Base-by-base conservation (phyloP, 2,113 vertebrate genomes). In the mouse (Mus musculus) region DNA sequence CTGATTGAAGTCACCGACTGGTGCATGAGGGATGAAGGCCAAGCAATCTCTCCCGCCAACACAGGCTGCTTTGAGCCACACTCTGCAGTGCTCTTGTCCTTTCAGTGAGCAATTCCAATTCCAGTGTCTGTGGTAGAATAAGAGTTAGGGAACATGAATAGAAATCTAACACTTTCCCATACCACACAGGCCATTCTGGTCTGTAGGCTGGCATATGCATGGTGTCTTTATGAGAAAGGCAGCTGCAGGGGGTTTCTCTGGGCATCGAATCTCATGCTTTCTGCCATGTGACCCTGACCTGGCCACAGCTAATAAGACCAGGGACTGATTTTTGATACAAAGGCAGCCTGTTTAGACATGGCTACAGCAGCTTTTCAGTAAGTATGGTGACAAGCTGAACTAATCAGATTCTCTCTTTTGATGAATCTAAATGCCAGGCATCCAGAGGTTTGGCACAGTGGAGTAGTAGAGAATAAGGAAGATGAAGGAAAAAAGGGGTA, bases 391-490 rank as follows among this genome's bases (percentile, higher is more conserved):
- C 59, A 63, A 67, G 84, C 93, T 76, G 89, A 96, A 96, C 87
- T 94, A 96, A 95, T 97, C 82, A 93, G 69, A 87, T 72, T 92
- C 80, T 93, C 69, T 88, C 46, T 96, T 36, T 36, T 20, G 73
- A 42, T 63, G 95, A 84, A 22, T 92, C 0, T 91, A 61, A 92
- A 86, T 75, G 93, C 84, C 91, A 80, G 96, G 39, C 63, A 90
- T 71, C 33, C 89, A 84, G 84, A 93, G 61, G 89, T 93, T 94
- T 96, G 89, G 93, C 92, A n/a, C 49, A 91, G 42, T 24, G 8
- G 12, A 84, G 59, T 30, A 33, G 54, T 30, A 3, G 0, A 3
- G 24, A 87, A 81, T 39, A 46, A 93, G 19, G 22, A 1, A 56
- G 77, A 36, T 0, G 36, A 82, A 54, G 73, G 49, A 93, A 69